phyloP scores from a whole-genome alignment of 2,888 invertebrate species.

The Aphrophora alni region DNA sequence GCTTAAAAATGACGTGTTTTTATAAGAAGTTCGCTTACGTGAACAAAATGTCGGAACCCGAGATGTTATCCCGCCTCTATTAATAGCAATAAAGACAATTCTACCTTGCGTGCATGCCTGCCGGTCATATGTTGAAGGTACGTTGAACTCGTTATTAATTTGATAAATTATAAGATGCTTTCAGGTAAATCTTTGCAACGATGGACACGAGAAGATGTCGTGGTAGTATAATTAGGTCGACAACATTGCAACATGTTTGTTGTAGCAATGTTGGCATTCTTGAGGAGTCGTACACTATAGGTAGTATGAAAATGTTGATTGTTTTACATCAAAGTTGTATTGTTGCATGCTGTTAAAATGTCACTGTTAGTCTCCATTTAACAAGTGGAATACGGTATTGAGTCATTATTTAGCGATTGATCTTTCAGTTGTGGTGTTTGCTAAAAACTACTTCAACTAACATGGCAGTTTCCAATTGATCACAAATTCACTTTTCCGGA shows the following conservation, averaged over 20 bases:
- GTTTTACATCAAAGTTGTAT: no score
- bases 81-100: constrained; percentile 9
- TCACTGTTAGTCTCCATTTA: no score
- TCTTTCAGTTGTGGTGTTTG: no score
- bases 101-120: background rate
- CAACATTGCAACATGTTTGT: background rate
- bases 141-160: background rate
- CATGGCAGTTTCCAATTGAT: no score
- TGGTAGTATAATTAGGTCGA: background rate
- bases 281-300: no score
- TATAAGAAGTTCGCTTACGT: background rate
- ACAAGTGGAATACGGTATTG: no score
- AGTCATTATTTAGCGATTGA: no score
- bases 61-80: background rate
- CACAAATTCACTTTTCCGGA: no score
- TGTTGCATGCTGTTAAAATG: no score
- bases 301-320: no score
- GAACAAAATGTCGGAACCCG: no score
- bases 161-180: background rate
- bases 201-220: background rate
- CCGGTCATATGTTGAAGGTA: background rate
- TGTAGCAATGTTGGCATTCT: background rate
- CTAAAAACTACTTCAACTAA: no score
- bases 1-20: background rate
- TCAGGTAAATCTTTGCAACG: background rate